Percentiles rank a stretch among this genome's conserved stretches.
Evolutionary conservation across 2,888 invertebrate genomes (phyloP).

Genomic region (Melanophora roralis): DNA sequence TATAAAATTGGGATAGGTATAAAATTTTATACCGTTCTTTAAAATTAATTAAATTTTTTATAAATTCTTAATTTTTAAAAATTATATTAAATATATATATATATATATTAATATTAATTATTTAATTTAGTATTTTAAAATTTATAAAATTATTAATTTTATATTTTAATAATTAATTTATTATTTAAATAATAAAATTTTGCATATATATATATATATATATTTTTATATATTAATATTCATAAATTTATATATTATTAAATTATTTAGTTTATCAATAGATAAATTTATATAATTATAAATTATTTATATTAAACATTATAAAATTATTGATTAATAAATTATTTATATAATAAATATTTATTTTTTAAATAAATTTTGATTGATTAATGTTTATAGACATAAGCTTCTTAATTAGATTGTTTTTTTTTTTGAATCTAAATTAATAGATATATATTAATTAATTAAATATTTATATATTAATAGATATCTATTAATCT

Average conservation of each 20-base stretch:
- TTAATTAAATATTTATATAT: constrained; percentile 49
- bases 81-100: constrained; percentile 6
- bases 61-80: too few relatives aligned
- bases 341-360: too few relatives aligned
- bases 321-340: too few relatives aligned
- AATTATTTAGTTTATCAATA: constrained; percentile 27
- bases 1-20: too few relatives aligned
- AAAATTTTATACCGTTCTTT: too few relatives aligned
- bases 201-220: constrained; percentile 67
- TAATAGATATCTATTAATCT: constrained; percentile 8
- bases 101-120: too few relatives aligned
- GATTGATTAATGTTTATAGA: too few relatives aligned
- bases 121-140: constrained; percentile 43
- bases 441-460: too few relatives aligned
- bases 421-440: constrained; percentile 5
- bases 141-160: too few relatives aligned
- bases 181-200: constrained; percentile 59
- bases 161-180: constrained; percentile 61
- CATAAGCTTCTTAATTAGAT: constrained; percentile 16
- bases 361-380: constrained; percentile 31
- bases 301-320: constrained; percentile 61
- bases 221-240: constrained; percentile 62
- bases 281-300: constrained; percentile 63
- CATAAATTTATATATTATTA: constrained; percentile 50
- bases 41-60: too few relatives aligned